Percentiles rank a stretch among this genome's conserved stretches.
These are phyloP conservation scores for Congeria kusceri DNA, from an alignment of 2,888 invertebrate species.

Conservation along the genomic window DNA sequence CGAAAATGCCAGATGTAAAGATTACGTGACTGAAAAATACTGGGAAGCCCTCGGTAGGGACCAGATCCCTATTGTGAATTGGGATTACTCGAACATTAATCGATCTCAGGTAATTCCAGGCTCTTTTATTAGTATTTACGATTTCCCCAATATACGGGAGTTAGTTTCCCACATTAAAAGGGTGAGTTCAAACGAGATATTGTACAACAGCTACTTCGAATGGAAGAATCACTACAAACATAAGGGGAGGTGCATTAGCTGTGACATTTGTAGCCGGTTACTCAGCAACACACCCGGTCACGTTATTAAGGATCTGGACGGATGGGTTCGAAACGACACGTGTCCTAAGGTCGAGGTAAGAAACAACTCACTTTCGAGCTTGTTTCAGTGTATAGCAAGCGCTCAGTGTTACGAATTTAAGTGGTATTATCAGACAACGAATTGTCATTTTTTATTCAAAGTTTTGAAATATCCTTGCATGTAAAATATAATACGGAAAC, in stretches of 20 bases:
- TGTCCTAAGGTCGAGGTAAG: constrained; percentile 39
- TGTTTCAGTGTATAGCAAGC: too few species aligned
- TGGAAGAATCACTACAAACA: constrained; percentile 38
- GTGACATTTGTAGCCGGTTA: constrained; percentile 22
- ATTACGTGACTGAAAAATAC: constrained; percentile 60
- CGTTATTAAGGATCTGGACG: constrained; percentile 21
- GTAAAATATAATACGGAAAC: too few species aligned
- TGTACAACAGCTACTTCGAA: constrained; percentile 62
- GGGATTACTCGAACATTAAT: constrained; percentile 34
- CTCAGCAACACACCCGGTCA: constrained; percentile 18
- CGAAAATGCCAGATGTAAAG: constrained; percentile 54
- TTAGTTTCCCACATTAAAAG: constrained; percentile 35
- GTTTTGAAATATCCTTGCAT: too few species aligned
- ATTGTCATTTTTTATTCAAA: too few species aligned
- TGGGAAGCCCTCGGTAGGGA: constrained; percentile 43
- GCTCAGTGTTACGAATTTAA: too few species aligned
- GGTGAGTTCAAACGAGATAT: constrained; percentile 37
- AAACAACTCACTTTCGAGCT: too few species aligned
- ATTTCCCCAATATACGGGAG: constrained; percentile 39
- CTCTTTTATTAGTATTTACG: constrained; percentile 58
- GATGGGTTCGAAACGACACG: constrained; percentile 36
- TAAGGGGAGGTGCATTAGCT: not conserved
- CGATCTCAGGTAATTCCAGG: constrained; percentile 34
- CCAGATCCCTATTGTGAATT: constrained; percentile 58
- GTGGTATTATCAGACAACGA: too few species aligned